phyloP scores from a whole-genome alignment of 64 coral and sea anemone species.

The Porites australiensis region DNA sequence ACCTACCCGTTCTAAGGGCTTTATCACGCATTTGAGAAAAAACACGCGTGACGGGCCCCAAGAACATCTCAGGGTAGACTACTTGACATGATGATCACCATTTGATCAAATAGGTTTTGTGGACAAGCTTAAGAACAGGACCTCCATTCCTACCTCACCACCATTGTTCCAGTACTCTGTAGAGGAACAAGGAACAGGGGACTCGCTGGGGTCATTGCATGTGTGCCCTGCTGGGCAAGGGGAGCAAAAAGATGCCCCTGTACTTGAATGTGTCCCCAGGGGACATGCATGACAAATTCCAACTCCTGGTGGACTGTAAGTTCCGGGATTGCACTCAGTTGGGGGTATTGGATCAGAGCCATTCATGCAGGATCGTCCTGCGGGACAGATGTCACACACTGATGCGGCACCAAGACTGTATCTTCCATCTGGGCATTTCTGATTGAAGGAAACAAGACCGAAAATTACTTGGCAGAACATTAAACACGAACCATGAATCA shows the following conservation, averaged over 20 bases:
- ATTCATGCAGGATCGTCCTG: constrained; percentile 79
- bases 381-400: constrained; percentile 72
- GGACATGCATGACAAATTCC: constrained; percentile 85
- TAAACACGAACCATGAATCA: too few species aligned
- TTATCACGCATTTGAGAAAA: too few species aligned
- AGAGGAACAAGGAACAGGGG: constrained; percentile 59
- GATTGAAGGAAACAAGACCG: neutral
- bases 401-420: constrained; percentile 83
- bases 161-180: constrained; percentile 93
- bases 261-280: constrained; percentile 52
- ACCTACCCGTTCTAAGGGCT: too few species aligned
- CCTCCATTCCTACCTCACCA: constrained; percentile 69
- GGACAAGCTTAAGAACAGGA: too few species aligned
- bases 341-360: constrained; percentile 76
- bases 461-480: neutral
- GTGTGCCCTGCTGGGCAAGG: constrained; percentile 90
- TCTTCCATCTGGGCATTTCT: constrained; percentile 95
- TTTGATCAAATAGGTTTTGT: neutral
- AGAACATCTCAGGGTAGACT: too few species aligned
- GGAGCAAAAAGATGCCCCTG: constrained; percentile 79
- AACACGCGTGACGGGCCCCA: too few species aligned
- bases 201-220: constrained; percentile 82
- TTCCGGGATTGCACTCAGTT: constrained; percentile 76
- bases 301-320: constrained; percentile 85
- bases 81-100: too few species aligned